These are phyloP conservation scores for Heliothis subflexa DNA, from an alignment of 1,140 invertebrate genomes.

Conservation along the genomic window DNA sequence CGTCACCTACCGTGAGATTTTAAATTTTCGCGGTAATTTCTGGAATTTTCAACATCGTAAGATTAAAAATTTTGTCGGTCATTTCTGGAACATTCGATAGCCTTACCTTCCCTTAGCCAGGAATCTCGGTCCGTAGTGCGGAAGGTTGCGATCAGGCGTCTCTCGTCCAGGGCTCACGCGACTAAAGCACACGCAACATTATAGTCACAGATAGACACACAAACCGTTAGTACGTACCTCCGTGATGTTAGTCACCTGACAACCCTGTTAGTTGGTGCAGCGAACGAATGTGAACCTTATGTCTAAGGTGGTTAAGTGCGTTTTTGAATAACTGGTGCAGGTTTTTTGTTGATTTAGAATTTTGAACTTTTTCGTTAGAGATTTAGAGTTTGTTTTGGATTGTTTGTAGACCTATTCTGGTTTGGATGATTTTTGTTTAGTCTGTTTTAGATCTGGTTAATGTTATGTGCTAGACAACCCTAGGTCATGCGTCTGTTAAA, in stretches of 20 bases:
- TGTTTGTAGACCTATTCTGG: neutral
- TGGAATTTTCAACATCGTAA: no score
- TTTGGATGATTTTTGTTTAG: neutral
- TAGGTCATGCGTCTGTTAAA: conserved; percentile 25
- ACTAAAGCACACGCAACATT: conserved; percentile 88
- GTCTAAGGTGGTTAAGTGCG: neutral
- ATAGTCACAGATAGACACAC: conserved; percentile 65
- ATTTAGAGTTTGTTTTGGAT: neutral
- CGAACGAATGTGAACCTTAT: conserved; percentile 12
- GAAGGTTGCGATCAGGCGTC: conserved; percentile 92
- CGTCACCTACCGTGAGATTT: neutral
- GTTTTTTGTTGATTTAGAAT: neutral
- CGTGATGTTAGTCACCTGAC: conserved; percentile 13
- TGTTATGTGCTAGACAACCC: conserved; percentile 34
- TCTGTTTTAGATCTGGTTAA: conserved; percentile 29
- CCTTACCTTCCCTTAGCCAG: conserved; percentile 91
- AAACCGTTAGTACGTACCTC: conserved; percentile 52
- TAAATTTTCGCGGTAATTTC: neutral
- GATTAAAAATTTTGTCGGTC: neutral
- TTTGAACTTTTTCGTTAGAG: neutral
- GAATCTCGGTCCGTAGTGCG: conserved; percentile 95
- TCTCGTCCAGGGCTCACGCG: conserved; percentile 94
- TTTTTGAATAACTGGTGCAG: neutral
- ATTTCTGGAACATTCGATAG: conserved; percentile 9
- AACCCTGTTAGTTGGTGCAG: conserved; percentile 28